Percentiles rank a stretch among this genome's conserved stretches.
These are phyloP conservation scores for Pluvialis apricaria DNA, from an alignment of 2,113 vertebrate species.

Conservation along the genomic window DNA sequence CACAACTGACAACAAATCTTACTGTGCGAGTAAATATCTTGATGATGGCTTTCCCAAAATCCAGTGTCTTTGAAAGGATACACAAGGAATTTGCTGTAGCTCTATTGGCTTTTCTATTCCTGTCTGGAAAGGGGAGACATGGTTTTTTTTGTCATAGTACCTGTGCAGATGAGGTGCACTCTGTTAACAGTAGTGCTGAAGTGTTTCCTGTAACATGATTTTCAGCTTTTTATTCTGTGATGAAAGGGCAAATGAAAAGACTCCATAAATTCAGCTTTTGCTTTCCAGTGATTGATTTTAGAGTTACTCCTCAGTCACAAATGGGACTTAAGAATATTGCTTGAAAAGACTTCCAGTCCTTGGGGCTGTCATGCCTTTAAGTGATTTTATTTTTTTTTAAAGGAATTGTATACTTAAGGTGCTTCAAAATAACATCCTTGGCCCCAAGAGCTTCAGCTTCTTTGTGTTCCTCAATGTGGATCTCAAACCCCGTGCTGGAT, in stretches of 20 bases:
- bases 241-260: background rate
- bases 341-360: background rate
- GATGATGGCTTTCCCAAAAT: background rate
- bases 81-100: background rate
- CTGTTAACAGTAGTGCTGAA: background rate
- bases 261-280: background rate
- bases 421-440: background rate
- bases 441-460: background rate
- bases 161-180: background rate
- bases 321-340: background rate
- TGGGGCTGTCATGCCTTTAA: background rate
- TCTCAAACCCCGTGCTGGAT: background rate
- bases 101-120: background rate
- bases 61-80: background rate
- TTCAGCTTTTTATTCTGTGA: background rate
- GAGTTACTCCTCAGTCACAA: background rate
- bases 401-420: background rate
- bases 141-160: background rate
- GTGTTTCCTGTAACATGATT: background rate
- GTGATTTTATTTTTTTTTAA: background rate
- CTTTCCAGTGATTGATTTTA: background rate
- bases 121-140: background rate
- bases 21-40: background rate
- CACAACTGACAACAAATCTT: background rate
- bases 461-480: background rate